Conservation (phyloP, 2,888 invertebrate species). For the Koerneria pararmatus region DNA sequence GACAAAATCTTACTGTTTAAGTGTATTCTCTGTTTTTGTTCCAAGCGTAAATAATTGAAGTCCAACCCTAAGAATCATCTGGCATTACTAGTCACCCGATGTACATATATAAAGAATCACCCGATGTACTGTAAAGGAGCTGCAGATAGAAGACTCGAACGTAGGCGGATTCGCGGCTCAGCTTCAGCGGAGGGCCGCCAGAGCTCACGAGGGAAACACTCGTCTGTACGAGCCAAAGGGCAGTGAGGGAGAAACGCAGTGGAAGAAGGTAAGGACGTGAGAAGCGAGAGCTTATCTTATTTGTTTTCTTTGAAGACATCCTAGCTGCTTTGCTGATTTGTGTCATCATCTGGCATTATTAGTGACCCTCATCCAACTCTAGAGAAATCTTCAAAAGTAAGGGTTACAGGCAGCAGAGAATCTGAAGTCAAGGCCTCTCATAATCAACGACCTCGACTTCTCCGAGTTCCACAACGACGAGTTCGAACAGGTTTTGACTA, state of each 20-base stretch:
- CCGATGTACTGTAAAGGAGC: too few species aligned
- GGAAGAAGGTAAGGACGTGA: constrained; percentile 74
- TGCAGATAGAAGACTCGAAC: constrained; percentile 34
- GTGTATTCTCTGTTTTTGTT: constrained; percentile 25
- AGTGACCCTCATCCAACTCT: not conserved
- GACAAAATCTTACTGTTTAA: too few species aligned
- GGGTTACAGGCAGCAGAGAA: constrained; percentile 49
- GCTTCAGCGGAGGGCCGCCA: constrained; percentile 52
- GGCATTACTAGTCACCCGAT: too few species aligned
- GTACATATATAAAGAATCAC: too few species aligned
- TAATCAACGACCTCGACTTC: constrained; percentile 89
- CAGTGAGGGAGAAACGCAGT: constrained; percentile 74
- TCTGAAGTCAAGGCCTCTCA: constrained; percentile 66
- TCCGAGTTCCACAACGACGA: constrained; percentile 84
- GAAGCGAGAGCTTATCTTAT: constrained; percentile 7
- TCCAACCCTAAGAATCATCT: too few species aligned
- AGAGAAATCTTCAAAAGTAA: not conserved
- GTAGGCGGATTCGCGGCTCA: constrained; percentile 51
- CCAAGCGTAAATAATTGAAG: too few species aligned
- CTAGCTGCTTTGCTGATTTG: not conserved
- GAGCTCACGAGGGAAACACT: constrained; percentile 35
- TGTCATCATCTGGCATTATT: not conserved
- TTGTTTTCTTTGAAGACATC: not conserved
- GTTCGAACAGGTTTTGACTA: constrained; percentile 67
- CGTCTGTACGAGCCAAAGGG: constrained; percentile 38